A percentile compares a stretch with the other conserved stretches of the same genome.
These are phyloP conservation scores for Lutra lutra DNA, from an alignment of 2,797 vertebrate species.

Conservation along the genomic window DNA sequence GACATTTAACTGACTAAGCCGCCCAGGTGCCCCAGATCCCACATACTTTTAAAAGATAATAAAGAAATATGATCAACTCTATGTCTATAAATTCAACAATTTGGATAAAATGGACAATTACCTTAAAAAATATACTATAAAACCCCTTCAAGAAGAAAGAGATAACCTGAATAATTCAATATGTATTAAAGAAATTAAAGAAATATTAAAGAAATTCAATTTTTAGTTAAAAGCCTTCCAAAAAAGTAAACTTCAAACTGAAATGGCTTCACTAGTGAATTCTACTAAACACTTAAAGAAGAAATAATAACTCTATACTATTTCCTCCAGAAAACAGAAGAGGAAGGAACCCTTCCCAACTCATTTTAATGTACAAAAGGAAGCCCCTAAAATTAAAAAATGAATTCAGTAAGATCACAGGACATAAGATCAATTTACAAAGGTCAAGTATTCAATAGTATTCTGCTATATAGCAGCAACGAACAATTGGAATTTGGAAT, in stretches of 20 bases:
- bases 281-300: not conserved
- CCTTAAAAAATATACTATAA: not conserved
- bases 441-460: not conserved
- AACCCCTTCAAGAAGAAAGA: not conserved
- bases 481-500: not conserved
- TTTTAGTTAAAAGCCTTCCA: not conserved
- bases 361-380: not conserved
- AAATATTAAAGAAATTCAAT: not conserved
- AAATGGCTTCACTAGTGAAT: not conserved
- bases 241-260: not conserved
- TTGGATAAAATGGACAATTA: not conserved
- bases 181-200: not conserved
- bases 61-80: not conserved
- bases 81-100: not conserved
- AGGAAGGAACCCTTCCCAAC: not conserved
- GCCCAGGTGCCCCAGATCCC: not conserved
- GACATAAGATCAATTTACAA: not conserved
- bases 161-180: not conserved
- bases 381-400: not conserved
- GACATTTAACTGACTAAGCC: no score
- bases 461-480: not conserved
- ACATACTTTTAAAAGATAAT: not conserved
- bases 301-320: not conserved
- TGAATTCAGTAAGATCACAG: not conserved
- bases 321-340: not conserved